Percentiles rank a stretch among this genome's conserved stretches.
Conservation (phyloP, 2,113 vertebrate genomes). For the Elachura formosa region DNA sequence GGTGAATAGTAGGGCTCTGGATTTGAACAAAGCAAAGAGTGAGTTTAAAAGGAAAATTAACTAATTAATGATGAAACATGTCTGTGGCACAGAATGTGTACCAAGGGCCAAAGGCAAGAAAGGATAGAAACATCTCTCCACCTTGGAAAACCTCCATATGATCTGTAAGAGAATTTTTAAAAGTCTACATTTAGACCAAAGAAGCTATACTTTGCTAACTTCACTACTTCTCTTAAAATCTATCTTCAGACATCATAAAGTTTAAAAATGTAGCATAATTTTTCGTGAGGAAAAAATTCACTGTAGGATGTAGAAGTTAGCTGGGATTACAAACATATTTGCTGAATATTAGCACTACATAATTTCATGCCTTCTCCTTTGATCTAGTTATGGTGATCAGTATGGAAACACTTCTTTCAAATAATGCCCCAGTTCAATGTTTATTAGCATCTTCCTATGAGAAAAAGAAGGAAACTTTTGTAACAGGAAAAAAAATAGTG, state of each 20-base stretch:
- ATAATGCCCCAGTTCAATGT: background rate
- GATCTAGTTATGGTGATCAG: background rate
- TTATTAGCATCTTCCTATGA: background rate
- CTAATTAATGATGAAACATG: background rate
- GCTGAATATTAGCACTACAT: background rate
- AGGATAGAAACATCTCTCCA: background rate
- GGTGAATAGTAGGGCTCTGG: background rate
- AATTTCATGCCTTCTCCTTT: background rate
- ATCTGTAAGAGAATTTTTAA: background rate
- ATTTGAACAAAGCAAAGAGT: background rate
- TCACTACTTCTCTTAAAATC: background rate
- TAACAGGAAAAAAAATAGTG: background rate
- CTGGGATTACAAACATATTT: background rate
- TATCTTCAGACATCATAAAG: background rate
- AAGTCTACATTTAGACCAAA: background rate
- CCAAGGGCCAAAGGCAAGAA: background rate
- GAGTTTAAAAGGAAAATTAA: background rate
- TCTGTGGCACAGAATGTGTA: background rate
- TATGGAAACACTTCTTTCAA: background rate
- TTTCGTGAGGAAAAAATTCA: background rate
- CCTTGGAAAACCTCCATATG: background rate
- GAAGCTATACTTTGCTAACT: background rate
- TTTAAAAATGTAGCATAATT: background rate
- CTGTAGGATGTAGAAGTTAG: background rate
- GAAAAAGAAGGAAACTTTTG: background rate